Conservation (phyloP, 1,140 invertebrate genomes). For the Delia radicum region DNA sequence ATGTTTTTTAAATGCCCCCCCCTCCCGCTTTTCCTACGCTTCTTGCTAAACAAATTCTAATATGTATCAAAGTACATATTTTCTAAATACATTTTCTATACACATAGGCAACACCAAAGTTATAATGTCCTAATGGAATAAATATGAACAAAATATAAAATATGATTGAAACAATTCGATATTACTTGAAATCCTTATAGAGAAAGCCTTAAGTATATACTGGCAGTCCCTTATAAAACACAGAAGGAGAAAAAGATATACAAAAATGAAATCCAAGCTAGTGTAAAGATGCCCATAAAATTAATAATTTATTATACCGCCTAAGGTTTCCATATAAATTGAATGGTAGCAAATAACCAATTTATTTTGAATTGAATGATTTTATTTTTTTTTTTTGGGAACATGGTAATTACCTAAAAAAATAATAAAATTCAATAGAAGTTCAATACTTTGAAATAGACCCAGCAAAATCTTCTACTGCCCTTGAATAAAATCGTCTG, state of each 20-base stretch:
- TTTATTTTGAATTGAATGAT: too few species aligned
- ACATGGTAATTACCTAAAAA: too few species aligned
- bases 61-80: too few species aligned
- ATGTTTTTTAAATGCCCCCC: too few species aligned
- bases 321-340: not conserved
- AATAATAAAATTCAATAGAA: too few species aligned
- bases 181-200: not conserved
- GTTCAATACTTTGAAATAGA: too few species aligned
- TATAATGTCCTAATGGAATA: not conserved
- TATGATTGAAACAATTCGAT: not conserved
- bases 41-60: too few species aligned
- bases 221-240: not conserved
- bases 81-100: not conserved
- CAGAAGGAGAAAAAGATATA: not conserved
- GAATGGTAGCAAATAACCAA: too few species aligned
- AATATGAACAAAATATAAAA: not conserved
- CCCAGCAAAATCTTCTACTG: too few species aligned
- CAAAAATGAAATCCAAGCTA: not conserved
- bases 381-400: too few species aligned
- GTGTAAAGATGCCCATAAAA: not conserved
- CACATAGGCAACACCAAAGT: not conserved
- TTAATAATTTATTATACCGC: constrained; percentile 3
- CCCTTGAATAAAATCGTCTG: too few species aligned
- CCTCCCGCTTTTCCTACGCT: too few species aligned
- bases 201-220: not conserved